phyloP scores from a whole-genome alignment of 2,797 vertebrate species.

The Liparis tanakae region DNA sequence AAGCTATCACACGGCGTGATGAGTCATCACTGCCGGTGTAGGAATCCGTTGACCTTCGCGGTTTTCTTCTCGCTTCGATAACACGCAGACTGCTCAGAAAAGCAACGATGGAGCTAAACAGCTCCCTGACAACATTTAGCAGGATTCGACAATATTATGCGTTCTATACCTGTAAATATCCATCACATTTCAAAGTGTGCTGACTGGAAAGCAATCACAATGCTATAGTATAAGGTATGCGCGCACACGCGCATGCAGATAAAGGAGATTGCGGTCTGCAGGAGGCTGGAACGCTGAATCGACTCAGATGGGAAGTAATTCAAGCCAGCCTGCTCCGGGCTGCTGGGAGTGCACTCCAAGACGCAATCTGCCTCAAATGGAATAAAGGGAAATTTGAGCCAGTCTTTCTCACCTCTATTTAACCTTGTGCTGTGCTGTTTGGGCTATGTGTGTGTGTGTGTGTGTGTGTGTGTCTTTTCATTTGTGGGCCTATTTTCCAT shows the following conservation, averaged over 20 bases:
- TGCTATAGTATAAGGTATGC: constrained; percentile 5
- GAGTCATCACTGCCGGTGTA: constrained; percentile 56
- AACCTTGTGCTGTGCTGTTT: constrained; percentile 50
- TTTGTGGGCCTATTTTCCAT: constrained; percentile 25
- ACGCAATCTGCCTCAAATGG: constrained; percentile 67
- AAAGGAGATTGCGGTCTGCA: constrained; percentile 57
- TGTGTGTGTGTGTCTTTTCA: constrained; percentile 27
- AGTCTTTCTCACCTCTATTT: constrained; percentile 67
- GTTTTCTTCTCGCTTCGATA: constrained; percentile 28
- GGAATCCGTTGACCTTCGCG: constrained; percentile 56
- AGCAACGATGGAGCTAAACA: constrained; percentile 30
- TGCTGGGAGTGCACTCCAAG: constrained; percentile 68
- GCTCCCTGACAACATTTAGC: constrained; percentile 4
- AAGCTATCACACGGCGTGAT: constrained; percentile 42
- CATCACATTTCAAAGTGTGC: constrained; percentile 24
- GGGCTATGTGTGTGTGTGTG: background rate
- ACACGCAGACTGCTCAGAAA: constrained; percentile 20
- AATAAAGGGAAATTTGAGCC: constrained; percentile 58
- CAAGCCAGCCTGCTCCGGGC: constrained; percentile 54
- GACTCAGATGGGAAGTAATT: constrained; percentile 75
- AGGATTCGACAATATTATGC: constrained; percentile 19
- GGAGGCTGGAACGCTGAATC: constrained; percentile 65
- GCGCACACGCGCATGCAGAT: constrained; percentile 24
- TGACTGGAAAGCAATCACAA: constrained; percentile 54
- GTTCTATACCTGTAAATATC: constrained; percentile 20